Conservation (phyloP, 2,797 vertebrate genomes). For the Cossypha niveicapilla region DNA sequence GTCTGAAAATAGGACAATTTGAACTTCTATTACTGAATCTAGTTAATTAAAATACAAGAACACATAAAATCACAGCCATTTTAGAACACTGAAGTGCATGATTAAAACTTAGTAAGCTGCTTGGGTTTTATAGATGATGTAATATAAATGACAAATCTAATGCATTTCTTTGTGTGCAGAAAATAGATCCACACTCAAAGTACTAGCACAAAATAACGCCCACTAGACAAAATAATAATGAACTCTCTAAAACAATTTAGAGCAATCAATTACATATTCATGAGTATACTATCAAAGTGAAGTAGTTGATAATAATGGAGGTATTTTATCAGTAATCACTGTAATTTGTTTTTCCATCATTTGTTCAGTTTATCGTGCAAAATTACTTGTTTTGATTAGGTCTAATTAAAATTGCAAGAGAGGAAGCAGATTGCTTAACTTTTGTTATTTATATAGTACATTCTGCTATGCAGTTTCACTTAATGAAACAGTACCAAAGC, state of each 20-base stretch:
- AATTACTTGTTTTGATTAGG: conserved; percentile 23
- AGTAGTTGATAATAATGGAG: not conserved
- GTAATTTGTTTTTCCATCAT: conserved; percentile 22
- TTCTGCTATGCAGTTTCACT: not conserved
- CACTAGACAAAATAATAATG: not conserved
- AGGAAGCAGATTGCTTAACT: not conserved
- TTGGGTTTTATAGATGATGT: not conserved
- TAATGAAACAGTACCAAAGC: not conserved
- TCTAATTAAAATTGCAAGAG: conserved; percentile 17
- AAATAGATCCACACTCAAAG: not conserved
- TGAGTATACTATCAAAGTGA: not conserved
- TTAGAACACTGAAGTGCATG: not conserved
- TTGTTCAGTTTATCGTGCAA: conserved; percentile 13
- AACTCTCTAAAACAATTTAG: not conserved
- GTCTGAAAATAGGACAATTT: not conserved
- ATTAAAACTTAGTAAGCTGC: not conserved
- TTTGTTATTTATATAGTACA: not conserved
- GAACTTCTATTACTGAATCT: not conserved
- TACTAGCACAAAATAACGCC: not conserved
- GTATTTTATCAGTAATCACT: conserved; percentile 15
- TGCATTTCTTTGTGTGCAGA: not conserved
- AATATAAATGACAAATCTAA: not conserved
- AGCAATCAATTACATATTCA: not conserved
- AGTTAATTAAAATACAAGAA: conserved; percentile 11
- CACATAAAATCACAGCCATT: not conserved